A percentile compares a stretch with the other conserved stretches of the same genome.
These are phyloP conservation scores for Pseudorhombus dupliciocellatus DNA, from an alignment of 2,113 vertebrate species.

Conservation along the genomic window DNA sequence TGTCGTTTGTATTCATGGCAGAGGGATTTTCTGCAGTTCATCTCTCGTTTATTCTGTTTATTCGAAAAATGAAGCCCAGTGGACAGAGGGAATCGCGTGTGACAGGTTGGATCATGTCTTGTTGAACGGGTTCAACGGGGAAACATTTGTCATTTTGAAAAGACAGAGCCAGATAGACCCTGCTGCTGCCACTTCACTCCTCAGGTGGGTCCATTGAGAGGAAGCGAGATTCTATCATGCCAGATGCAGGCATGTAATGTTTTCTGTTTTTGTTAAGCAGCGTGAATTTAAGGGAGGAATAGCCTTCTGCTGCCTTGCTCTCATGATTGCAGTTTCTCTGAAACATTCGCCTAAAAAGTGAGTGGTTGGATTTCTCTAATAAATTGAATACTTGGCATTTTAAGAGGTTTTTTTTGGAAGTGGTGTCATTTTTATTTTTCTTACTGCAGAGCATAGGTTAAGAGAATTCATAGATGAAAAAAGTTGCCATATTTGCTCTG, in stretches of 20 bases:
- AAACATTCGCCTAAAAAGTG: neutral
- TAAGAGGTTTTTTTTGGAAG: neutral
- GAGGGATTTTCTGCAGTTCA: slow-evolving; percentile 38
- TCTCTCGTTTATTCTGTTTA: slow-evolving; percentile 30
- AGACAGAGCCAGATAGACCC: slow-evolving; percentile 48
- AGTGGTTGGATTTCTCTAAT: neutral
- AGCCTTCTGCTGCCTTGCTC: neutral
- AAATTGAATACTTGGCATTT: neutral
- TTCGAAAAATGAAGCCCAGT: too few relatives aligned
- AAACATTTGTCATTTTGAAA: slow-evolving; percentile 53
- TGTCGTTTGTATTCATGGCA: slow-evolving; percentile 57
- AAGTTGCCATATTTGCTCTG: neutral
- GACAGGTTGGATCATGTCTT: slow-evolving; percentile 54
- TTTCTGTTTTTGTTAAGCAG: slow-evolving; percentile 23
- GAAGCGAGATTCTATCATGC: slow-evolving; percentile 46
- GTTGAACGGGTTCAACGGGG: slow-evolving; percentile 40
- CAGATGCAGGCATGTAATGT: slow-evolving; percentile 41
- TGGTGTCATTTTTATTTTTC: too few relatives aligned
- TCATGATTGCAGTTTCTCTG: neutral
- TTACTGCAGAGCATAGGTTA: neutral
- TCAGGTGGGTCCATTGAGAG: slow-evolving; percentile 58
- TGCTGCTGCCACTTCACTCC: slow-evolving; percentile 51
- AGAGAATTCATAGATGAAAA: neutral
- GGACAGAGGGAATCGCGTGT: slow-evolving; percentile 19
- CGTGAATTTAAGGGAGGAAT: slow-evolving; percentile 14